Base-by-base conservation (phyloP, 1,140 invertebrate genomes). In the Phortica variegata region DNA sequence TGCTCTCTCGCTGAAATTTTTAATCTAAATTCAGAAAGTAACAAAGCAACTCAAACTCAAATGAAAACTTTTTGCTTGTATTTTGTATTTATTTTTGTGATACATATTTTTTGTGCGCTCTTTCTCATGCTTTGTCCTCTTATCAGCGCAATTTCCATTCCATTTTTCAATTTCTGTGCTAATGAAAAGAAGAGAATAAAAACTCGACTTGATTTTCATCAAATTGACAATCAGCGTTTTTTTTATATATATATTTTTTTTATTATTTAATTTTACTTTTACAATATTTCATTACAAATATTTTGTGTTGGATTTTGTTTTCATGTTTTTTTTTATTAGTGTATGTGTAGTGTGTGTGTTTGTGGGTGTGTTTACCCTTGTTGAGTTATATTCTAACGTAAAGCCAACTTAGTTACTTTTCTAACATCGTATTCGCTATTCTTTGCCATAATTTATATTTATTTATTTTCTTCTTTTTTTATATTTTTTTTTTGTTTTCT, bases 221-320 rank as follows among this genome's bases (percentile, higher is more conserved):
- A 53, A 47, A 53, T 48, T 53, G 51, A 53, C 51, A 43, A 48
- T 53, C 36, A 54, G 38, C 60, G 54, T 63, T 53, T 60, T 57
- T 51, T 45, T 42, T 36, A 31, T 39, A 52, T 38, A 31, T 41
- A 52, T 56, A 49, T 47, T 56, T 41, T 54, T 49, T 50, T 49
- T 49, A 26, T 47, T 56, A 46, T 41, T 57, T 33, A 51, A 39
- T 38, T 17, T 52, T 49, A 43, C 50, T 62, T 58, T 65, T 62
- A 68, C 68, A 68, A 56, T 65, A 53, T 40, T 61, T 61, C 54
- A 54, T 62, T 68, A 66, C 55, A 68, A 66, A 66, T 58, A 47
- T 62, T 51, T 18, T 43, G 34, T 45, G 12, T 47, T 47, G 36
- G 39, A 43, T 47, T 53, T 48, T 47, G 43, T 49, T 43, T 48